Evolutionary conservation across 2,797 vertebrate species (phyloP).

Genomic region (Hypotaenidia okinawae): DNA sequence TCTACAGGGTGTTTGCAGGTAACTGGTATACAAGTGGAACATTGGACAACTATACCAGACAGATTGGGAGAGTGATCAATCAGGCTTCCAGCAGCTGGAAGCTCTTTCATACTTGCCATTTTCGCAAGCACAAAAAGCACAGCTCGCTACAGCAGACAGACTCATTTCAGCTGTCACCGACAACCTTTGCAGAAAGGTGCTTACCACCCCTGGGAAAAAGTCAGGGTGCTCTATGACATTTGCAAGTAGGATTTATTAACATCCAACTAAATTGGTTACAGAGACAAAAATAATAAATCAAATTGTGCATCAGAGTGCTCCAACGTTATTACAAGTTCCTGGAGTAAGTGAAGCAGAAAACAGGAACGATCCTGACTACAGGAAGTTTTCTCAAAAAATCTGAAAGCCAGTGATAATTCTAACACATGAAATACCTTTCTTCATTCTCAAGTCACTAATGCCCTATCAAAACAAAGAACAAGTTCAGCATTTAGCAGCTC

Average conservation of each 20-base stretch:
- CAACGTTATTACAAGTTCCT: background rate
- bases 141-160: background rate
- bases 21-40: background rate
- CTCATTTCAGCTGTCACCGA: background rate
- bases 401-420: background rate
- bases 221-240: constrained; percentile 33
- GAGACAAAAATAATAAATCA: constrained; percentile 42
- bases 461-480: background rate
- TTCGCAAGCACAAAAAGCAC: background rate
- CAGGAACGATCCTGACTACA: constrained; percentile 5
- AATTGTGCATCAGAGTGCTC: background rate
- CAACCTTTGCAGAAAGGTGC: constrained; percentile 9
- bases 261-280: constrained; percentile 59
- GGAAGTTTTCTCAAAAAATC: background rate
- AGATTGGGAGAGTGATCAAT: background rate
- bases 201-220: constrained; percentile 26
- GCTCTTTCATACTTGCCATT: background rate
- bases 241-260: constrained; percentile 73
- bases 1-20: background rate
- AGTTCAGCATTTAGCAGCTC: constrained; percentile 28
- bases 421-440: background rate
- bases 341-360: constrained; percentile 19
- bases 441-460: constrained; percentile 2
- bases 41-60: background rate
- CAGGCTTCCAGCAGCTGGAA: background rate